Percentiles rank a stretch among this genome's conserved stretches.
phyloP scores from a whole-genome alignment of 2,797 vertebrate genomes.

The Semotilus atromaculatus region DNA sequence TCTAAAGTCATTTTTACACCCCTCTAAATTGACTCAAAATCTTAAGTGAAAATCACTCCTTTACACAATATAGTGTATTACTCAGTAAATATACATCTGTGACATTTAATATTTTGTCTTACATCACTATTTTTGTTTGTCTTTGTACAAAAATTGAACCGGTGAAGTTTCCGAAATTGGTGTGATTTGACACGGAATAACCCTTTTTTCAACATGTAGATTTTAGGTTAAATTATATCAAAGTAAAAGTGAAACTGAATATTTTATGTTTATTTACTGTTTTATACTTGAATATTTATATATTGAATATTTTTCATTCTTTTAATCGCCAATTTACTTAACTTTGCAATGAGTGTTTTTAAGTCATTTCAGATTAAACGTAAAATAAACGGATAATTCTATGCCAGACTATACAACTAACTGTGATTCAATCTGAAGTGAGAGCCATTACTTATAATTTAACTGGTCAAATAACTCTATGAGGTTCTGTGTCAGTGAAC shows the following conservation, averaged over 20 bases:
- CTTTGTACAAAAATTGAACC: no score
- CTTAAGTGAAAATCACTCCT: no score
- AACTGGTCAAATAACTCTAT: background rate
- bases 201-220: background rate
- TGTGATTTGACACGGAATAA: no score
- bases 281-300: no score
- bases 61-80: no score
- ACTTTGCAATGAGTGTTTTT: background rate
- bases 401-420: background rate
- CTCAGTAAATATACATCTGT: no score
- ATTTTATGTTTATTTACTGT: background rate
- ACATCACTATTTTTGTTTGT: no score
- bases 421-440: background rate
- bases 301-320: no score
- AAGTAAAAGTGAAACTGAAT: background rate
- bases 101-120: no score
- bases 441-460: background rate
- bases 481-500: background rate
- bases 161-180: no score
- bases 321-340: background rate
- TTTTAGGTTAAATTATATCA: background rate
- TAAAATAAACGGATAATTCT: background rate
- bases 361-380: background rate
- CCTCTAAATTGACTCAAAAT: no score
- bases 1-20: no score